These are phyloP conservation scores for Noctua fimbriata DNA, from an alignment of 2,888 invertebrate species.

Conservation along the genomic window DNA sequence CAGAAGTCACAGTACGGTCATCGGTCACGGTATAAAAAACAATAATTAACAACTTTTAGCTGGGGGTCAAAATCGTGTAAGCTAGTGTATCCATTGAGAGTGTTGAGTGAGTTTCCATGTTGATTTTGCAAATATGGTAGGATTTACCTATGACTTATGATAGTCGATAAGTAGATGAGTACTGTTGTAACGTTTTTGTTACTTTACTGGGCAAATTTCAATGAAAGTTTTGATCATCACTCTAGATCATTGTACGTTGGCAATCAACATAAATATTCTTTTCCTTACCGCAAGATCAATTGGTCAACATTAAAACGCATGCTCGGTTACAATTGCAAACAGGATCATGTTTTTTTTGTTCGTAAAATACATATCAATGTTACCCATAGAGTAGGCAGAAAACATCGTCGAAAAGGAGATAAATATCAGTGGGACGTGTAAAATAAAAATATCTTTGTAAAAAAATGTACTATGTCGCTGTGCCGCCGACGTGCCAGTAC, in stretches of 20 bases:
- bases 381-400: not conserved
- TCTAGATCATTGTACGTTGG: not conserved
- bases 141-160: not conserved
- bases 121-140: not conserved
- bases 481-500: slow-evolving; percentile 69
- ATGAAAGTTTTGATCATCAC: not conserved
- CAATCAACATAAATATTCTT: not conserved
- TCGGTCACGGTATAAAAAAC: no score
- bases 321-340: not conserved
- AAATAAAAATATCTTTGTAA: slow-evolving; percentile 14
- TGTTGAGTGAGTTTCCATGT: not conserved
- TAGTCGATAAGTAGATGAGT: not conserved
- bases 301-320: not conserved
- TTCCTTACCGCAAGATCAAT: not conserved
- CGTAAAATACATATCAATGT: not conserved
- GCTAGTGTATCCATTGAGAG: no score
- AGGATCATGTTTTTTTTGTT: not conserved
- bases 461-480: not conserved
- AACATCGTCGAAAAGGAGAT: not conserved
- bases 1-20: no score
- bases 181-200: not conserved
- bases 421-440: not conserved
- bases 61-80: no score
- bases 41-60: no score
- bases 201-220: not conserved